A percentile compares a stretch with the other conserved stretches of the same genome.
phyloP scores from a whole-genome alignment of 1,140 invertebrate species.

The Asbolus verrucosus region DNA sequence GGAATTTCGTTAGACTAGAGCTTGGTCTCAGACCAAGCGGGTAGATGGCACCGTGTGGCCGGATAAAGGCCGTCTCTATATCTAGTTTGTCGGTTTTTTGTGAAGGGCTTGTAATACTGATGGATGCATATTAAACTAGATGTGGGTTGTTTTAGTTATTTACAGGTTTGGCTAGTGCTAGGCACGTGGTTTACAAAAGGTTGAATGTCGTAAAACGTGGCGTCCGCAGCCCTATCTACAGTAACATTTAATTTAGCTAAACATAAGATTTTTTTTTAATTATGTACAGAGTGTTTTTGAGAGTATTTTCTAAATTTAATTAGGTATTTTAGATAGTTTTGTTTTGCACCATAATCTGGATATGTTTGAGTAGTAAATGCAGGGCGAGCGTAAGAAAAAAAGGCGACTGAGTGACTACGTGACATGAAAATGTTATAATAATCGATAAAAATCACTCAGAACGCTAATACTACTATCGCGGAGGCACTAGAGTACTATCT shows the following conservation, averaged over 20 bases:
- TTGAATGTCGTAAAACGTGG: slow-evolving; percentile 1
- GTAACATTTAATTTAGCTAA: slow-evolving; percentile 41
- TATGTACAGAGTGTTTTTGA: slow-evolving; percentile 50
- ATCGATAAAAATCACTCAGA: slow-evolving; percentile 43
- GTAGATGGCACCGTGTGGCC: too few relatives aligned
- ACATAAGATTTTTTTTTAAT: slow-evolving; percentile 45
- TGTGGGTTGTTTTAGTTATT: background rate
- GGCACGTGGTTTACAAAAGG: too few relatives aligned
- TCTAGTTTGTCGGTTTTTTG: too few relatives aligned
- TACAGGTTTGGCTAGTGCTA: slow-evolving; percentile 13
- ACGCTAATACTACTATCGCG: slow-evolving; percentile 61
- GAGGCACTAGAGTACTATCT: slow-evolving; percentile 63
- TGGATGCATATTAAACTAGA: background rate
- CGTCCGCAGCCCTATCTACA: slow-evolving; percentile 9
- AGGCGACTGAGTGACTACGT: slow-evolving; percentile 49
- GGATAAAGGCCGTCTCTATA: too few relatives aligned
- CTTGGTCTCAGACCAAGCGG: too few relatives aligned
- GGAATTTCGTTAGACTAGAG: too few relatives aligned
- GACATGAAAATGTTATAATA: slow-evolving; percentile 27
- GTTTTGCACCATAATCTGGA: slow-evolving; percentile 61
- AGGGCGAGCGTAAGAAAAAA: slow-evolving; percentile 55
- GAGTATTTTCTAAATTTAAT: slow-evolving; percentile 45
- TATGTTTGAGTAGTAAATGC: slow-evolving; percentile 61
- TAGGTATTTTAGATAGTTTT: slow-evolving; percentile 52
- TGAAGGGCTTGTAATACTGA: slow-evolving; percentile 23